These are phyloP conservation scores for Marmota flaviventris DNA, from an alignment of 2,113 vertebrate species.

Conservation along the genomic window DNA sequence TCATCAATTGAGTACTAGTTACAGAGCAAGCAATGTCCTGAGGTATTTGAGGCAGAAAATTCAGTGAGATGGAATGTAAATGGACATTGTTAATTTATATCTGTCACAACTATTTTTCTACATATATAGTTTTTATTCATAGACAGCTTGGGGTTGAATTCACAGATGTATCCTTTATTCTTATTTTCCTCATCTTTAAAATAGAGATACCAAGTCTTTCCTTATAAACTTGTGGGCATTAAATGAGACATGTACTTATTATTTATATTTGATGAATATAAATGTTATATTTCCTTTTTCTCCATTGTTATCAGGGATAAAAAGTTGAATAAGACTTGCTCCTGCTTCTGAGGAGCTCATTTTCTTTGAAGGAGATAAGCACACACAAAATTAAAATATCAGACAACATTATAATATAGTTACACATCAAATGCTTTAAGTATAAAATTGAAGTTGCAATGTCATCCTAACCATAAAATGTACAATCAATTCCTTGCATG, in stretches of 20 bases:
- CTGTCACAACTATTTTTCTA: background rate
- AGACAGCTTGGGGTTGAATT: background rate
- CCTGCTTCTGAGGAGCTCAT: background rate
- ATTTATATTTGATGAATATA: background rate
- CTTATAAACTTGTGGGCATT: background rate
- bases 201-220: background rate
- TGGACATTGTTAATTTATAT: background rate
- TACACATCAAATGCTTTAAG: background rate
- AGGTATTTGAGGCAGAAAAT: background rate
- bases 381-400: constrained; percentile 3
- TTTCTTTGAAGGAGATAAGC: background rate
- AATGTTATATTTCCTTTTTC: background rate
- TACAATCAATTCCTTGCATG: background rate
- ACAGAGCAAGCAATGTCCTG: fast-evolving
- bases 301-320: background rate
- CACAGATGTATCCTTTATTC: background rate
- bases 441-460: background rate
- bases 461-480: background rate
- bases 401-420: background rate
- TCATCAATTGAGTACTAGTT: background rate
- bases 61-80: background rate
- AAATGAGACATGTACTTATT: background rate
- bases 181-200: background rate
- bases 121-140: background rate
- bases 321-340: background rate